Base-by-base conservation (phyloP, 2,113 vertebrate species). In the Poecile atricapillus region DNA sequence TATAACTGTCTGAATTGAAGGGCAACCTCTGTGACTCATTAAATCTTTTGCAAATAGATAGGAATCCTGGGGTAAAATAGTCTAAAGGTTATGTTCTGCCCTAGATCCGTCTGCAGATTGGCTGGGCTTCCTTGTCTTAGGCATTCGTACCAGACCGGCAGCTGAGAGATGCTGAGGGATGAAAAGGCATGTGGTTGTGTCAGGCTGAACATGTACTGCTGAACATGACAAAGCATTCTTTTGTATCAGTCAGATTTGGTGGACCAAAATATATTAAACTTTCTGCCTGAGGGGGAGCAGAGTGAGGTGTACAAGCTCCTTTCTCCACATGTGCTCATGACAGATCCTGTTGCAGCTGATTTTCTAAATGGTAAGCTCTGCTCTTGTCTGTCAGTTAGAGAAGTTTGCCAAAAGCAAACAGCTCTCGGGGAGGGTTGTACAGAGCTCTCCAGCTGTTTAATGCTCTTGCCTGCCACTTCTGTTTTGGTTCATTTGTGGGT, bases 241-340 rank as follows among this genome's bases (percentile, higher is more conserved):
- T 98, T 98, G 97, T 97, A 98, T 97, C 98, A 99, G 99, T 98
- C 98, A 98, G 98, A 99, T 97, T 98, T 99, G 98, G 98, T 99
- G 98, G 99, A 99, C 97, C 99, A 98, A 98, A 99, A 98, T 97
- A 99, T 99, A 98, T 97, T 99, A 92, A 99, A 98, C 97, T 98
- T 99, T 95, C 98, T 99, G 85, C 99, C 98, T 73, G 99, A 99
- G 90, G 96, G 97, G 78, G 99, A 99, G 95, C 99, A 99, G 75
- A 98, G 96, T 0, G 98, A 99, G 89, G 98, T 99, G 49, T 98
- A 98, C 96, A 98, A 98, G 96, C 98, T 99, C 80, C 98, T 99
- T 89, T 98, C 98, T 62, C 97, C 99, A 65, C 98, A 97, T 30
- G 90, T 97, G 97, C 98, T 99, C 86, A 97, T 98, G 97, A 97